Evolutionary conservation across 2,888 invertebrate genomes (phyloP).

Genomic region (Xanthia icteritia): DNA sequence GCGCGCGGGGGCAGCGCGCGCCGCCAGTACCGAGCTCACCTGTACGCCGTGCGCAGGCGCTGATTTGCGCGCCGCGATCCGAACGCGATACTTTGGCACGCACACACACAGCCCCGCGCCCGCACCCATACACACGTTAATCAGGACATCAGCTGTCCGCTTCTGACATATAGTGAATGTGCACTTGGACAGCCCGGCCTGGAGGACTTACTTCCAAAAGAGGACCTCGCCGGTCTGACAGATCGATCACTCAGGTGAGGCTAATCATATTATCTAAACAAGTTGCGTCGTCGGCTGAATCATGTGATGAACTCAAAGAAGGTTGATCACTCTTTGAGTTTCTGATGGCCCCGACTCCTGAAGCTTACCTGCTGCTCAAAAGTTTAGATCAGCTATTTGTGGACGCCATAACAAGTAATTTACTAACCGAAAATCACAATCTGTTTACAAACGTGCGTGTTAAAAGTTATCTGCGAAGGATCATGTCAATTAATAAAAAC

Average conservation of each 20-base stretch:
- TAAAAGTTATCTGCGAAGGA: conserved; percentile 36
- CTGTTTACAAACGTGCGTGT: conserved; percentile 14
- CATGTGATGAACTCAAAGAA: conserved; percentile 78
- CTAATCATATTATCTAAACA: conserved; percentile 64
- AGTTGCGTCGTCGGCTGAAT: conserved; percentile 71
- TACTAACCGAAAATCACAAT: conserved; percentile 9
- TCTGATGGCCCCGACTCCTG: not conserved
- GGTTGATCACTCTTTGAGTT: conserved; percentile 43
- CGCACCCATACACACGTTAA: conserved; percentile 68
- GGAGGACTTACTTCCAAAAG: conserved; percentile 73
- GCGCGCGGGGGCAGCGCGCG: conserved; percentile 83
- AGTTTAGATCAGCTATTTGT: conserved; percentile 15
- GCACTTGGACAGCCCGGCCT: conserved; percentile 72
- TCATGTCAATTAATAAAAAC: conserved; percentile 44
- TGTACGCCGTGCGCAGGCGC: conserved; percentile 82
- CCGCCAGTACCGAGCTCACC: conserved; percentile 85
- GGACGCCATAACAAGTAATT: conserved; percentile 27
- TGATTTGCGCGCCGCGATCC: conserved; percentile 70
- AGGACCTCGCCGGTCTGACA: conserved; percentile 70
- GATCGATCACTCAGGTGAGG: conserved; percentile 80
- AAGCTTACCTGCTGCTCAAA: conserved; percentile 13
- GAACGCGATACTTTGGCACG: conserved; percentile 59
- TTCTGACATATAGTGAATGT: conserved; percentile 82
- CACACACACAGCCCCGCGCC: conserved; percentile 75
- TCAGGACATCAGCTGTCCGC: conserved; percentile 75